Base-by-base conservation (phyloP, 2,113 vertebrate genomes). In the Scytalopus superciliaris region DNA sequence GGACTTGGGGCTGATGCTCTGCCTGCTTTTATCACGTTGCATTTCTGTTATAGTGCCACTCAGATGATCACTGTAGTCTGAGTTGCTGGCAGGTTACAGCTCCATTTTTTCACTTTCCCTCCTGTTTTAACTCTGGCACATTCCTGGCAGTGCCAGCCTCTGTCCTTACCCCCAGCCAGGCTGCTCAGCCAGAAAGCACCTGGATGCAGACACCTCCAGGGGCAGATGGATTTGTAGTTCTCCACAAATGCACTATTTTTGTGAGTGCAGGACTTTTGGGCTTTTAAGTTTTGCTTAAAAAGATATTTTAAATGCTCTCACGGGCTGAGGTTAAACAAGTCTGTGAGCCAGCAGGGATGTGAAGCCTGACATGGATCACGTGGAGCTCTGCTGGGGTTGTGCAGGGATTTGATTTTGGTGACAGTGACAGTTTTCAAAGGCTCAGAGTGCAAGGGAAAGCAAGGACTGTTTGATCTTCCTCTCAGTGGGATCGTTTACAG, bases 201-300 rank as follows among this genome's bases (percentile, higher is more conserved):
- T n/a, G n/a, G n/a, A n/a, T n/a, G n/a, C n/a, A n/a, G n/a, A 37
- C 8, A 12, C 19, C 62, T 42, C 25, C 0, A 3, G 7, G 50
- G 44, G 42, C 1, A 2, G 4, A 15, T 16, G 37, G 49, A 19
- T n/a, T n/a, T 23, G 47, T 35, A 28, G 42, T 16, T 63, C 9
- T 52, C 19, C 3, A 1, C 12, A 24, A 52, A 15, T 15, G n/a
- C 27, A 8, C 19, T 40, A 2, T 17, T 35, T 69, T 28, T 57
- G 62, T 35, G 24, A 24, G 5, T 7, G 52, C 50, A 45, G n/a
- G 62, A 33, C 63, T 15, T 59, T 18, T 0, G 55, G 56, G 31
- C 15, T 67, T 42, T 63, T 6, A 45, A 33, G 10, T 56, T 81
- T 49, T 30, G 25, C n/a, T 66, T 25, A 5, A 42, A 45, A 59